Percentiles rank a stretch among this genome's conserved stretches.
phyloP scores from a whole-genome alignment of 2,888 invertebrate species.

The Aromia moschata region DNA sequence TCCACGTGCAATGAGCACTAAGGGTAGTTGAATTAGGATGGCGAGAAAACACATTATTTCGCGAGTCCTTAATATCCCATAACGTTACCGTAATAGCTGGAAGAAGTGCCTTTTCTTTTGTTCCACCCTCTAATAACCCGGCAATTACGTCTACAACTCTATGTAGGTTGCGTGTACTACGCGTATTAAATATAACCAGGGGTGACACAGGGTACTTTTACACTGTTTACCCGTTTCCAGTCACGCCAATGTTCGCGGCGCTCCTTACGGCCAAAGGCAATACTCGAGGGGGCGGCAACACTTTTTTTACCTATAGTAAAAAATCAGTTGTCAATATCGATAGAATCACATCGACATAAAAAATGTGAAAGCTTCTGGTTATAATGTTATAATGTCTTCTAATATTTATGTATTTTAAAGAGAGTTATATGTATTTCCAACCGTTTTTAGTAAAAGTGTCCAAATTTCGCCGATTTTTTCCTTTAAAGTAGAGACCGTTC shows the following conservation, averaged over 20 bases:
- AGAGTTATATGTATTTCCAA: too few species aligned
- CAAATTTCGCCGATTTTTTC: too few species aligned
- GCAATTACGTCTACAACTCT: slow-evolving; percentile 37
- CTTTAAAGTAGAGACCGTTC: too few species aligned
- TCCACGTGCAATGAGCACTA: not conserved
- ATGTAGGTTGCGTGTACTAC: slow-evolving; percentile 41
- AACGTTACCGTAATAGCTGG: slow-evolving; percentile 28
- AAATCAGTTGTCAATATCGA: too few species aligned
- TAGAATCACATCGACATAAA: too few species aligned
- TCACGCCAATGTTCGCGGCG: slow-evolving; percentile 36
- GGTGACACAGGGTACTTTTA: slow-evolving; percentile 45
- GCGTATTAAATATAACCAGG: slow-evolving; percentile 41
- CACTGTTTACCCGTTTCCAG: slow-evolving; percentile 41
- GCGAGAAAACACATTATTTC: not conserved
- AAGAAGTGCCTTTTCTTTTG: slow-evolving; percentile 32
- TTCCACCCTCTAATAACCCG: slow-evolving; percentile 37
- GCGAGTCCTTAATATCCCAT: slow-evolving; percentile 17
- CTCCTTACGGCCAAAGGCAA: slow-evolving; percentile 8
- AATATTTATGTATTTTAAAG: too few species aligned
- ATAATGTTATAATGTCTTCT: too few species aligned
- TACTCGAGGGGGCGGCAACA: too few species aligned
- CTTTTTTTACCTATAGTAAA: too few species aligned
- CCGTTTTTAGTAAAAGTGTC: too few species aligned
- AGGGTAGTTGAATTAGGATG: not conserved
- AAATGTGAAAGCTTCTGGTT: too few species aligned